These are phyloP conservation scores for Bhutanitis thaidina DNA, from an alignment of 2,888 invertebrate species.

Conservation along the genomic window DNA sequence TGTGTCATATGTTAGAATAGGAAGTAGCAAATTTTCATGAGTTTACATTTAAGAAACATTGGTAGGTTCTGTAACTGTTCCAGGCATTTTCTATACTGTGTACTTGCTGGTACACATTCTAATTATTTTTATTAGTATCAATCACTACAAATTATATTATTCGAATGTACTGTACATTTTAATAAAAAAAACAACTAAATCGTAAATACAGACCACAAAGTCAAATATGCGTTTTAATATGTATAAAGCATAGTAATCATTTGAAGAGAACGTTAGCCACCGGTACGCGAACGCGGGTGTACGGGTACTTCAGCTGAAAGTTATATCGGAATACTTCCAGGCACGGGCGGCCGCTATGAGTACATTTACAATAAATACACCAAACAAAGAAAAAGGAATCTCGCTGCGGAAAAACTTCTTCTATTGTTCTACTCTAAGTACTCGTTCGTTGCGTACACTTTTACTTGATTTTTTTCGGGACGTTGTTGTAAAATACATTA, in stretches of 20 bases:
- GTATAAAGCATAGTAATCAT: constrained; percentile 16
- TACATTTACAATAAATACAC: constrained; percentile 80
- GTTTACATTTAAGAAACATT: too few species aligned
- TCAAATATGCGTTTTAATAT: background rate
- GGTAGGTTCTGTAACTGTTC: too few species aligned
- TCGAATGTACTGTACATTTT: too few species aligned
- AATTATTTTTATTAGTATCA: too few species aligned
- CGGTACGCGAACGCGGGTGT: constrained; percentile 23
- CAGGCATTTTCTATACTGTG: too few species aligned
- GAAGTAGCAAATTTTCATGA: too few species aligned
- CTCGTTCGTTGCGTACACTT: constrained; percentile 31
- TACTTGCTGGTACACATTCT: too few species aligned
- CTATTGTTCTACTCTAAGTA: constrained; percentile 59
- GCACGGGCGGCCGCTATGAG: constrained; percentile 61
- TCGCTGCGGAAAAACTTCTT: constrained; percentile 74
- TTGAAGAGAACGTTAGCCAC: constrained; percentile 21
- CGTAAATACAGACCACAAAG: background rate
- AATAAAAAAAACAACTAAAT: too few species aligned
- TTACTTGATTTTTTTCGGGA: too few species aligned
- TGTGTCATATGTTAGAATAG: too few species aligned
- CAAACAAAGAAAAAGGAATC: constrained; percentile 79
- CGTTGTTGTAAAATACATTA: too few species aligned
- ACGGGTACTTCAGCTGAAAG: constrained; percentile 59
- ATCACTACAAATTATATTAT: too few species aligned
- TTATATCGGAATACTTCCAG: constrained; percentile 75